Percentiles rank a stretch among this genome's conserved stretches.
Evolutionary conservation across 2,113 vertebrate species (phyloP).

Genomic region (Pandion haliaetus): DNA sequence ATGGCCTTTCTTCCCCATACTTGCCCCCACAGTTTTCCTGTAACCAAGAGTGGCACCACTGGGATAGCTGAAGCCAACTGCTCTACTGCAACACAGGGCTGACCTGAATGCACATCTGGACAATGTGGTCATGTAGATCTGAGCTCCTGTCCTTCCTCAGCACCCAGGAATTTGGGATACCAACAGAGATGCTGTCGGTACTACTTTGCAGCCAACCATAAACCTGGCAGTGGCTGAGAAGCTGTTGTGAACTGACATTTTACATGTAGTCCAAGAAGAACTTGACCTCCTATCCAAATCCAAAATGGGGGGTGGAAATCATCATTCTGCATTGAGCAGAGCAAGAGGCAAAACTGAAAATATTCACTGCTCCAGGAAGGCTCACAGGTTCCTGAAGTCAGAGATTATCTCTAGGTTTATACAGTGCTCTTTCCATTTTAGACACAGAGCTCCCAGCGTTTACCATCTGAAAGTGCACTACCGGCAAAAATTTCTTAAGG

Average conservation of each 20-base stretch:
- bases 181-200: background rate
- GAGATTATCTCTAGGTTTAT: background rate
- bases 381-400: background rate
- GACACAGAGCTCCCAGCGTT: background rate
- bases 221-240: background rate
- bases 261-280: background rate
- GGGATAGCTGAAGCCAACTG: background rate
- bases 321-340: background rate
- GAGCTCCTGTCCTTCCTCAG: background rate
- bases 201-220: background rate
- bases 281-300: background rate
- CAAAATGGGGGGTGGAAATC: background rate
- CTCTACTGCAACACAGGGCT: background rate
- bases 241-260: background rate
- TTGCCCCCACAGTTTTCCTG: background rate
- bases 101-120: background rate
- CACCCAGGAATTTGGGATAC: background rate
- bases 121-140: rapidly evolving
- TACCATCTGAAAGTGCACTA: background rate
- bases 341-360: background rate
- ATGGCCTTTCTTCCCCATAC: background rate
- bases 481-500: background rate
- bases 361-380: background rate
- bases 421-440: background rate
- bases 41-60: background rate